phyloP scores from a whole-genome alignment of 2,113 vertebrate genomes.

The Etheostoma cragini region DNA sequence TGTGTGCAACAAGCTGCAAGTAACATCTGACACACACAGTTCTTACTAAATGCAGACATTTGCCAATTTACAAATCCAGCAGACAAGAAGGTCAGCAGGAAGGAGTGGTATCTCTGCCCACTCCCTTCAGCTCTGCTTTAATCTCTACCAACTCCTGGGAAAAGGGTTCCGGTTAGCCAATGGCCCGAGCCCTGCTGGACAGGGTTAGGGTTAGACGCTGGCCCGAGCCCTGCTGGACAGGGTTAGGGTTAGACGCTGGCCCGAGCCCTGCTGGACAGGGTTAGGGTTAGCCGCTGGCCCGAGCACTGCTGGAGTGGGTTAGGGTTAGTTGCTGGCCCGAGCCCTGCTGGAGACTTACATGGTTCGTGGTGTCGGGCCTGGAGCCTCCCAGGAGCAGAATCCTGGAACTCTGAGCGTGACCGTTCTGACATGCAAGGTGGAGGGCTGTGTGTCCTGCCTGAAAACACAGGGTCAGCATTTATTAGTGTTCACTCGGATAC shows the following conservation, averaged over 20 bases:
- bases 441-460: slow-evolving; percentile 96
- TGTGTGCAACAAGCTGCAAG: background rate
- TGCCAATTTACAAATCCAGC: background rate
- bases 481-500: background rate
- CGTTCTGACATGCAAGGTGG: slow-evolving; percentile 97
- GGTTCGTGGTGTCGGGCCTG: slow-evolving; percentile 93
- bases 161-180: too few relatives aligned
- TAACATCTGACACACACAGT: background rate
- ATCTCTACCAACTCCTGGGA: too few relatives aligned
- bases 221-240: too few relatives aligned
- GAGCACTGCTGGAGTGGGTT: too few relatives aligned
- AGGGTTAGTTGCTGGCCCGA: background rate
- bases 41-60: background rate
- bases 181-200: too few relatives aligned
- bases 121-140: too few relatives aligned
- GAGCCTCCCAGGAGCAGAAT: slow-evolving; percentile 93
- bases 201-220: too few relatives aligned
- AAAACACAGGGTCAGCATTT: background rate
- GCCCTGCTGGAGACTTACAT: slow-evolving; percentile 77
- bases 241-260: too few relatives aligned
- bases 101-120: too few relatives aligned
- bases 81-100: background rate
- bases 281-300: too few relatives aligned
- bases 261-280: too few relatives aligned
- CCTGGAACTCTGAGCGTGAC: slow-evolving; percentile 92